Percentiles rank a stretch among this genome's conserved stretches.
phyloP scores from a whole-genome alignment of 2,113 vertebrate species.

The Halichoeres trimaculatus region DNA sequence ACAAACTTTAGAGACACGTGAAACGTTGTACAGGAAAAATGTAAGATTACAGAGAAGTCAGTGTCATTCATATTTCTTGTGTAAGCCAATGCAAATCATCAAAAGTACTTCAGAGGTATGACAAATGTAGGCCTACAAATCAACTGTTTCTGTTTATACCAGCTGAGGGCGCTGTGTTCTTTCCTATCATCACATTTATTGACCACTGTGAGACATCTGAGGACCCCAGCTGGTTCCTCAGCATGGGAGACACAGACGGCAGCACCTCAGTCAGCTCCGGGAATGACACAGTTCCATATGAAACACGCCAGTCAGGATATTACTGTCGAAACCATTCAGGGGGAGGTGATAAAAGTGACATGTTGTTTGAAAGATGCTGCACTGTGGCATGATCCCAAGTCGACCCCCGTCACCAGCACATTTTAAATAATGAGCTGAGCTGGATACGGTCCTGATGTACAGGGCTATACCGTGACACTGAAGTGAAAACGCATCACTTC shows the following conservation, averaged over 20 bases:
- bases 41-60: background rate
- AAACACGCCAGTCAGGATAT: slow-evolving; percentile 12
- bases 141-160: slow-evolving; percentile 17
- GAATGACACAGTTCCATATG: slow-evolving; percentile 41
- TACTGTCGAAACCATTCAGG: slow-evolving; percentile 11
- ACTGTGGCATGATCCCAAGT: background rate
- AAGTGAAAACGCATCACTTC: background rate
- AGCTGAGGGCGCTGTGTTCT: slow-evolving; percentile 64
- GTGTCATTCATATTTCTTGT: too few relatives aligned
- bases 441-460: background rate
- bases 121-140: background rate
- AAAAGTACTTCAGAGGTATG: background rate
- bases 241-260: slow-evolving; percentile 55
- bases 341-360: slow-evolving; percentile 44
- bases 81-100: too few relatives aligned
- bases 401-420: background rate
- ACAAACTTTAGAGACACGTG: background rate
- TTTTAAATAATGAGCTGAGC: too few relatives aligned
- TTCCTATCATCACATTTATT: background rate
- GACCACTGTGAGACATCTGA: slow-evolving; percentile 38
- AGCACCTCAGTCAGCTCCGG: slow-evolving; percentile 38
- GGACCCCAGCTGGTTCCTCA: slow-evolving; percentile 65
- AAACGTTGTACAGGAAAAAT: slow-evolving; percentile 2
- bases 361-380: slow-evolving; percentile 45
- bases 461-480: background rate